These are phyloP conservation scores for Callyntrura sp. DNA, from an alignment of 2,888 invertebrate genomes.

Conservation along the genomic window DNA sequence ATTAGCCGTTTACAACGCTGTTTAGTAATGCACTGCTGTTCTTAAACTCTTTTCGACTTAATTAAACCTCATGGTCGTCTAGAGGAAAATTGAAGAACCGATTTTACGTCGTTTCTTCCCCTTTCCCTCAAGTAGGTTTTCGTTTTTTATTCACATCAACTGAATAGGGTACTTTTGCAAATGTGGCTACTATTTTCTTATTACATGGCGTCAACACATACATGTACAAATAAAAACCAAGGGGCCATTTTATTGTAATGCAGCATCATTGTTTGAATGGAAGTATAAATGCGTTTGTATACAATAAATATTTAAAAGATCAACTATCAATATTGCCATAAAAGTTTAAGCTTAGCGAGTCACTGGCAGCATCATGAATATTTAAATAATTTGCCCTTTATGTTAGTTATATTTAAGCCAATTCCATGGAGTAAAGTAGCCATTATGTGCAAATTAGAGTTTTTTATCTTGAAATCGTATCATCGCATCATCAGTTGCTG, in stretches of 20 bases:
- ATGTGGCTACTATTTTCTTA: background rate
- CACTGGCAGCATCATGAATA: slow-evolving; percentile 14
- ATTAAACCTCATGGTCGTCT: background rate
- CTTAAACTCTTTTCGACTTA: slow-evolving; percentile 17
- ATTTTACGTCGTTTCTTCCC: background rate
- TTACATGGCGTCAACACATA: background rate
- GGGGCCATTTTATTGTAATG: background rate
- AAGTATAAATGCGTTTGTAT: background rate
- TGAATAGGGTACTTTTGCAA: background rate
- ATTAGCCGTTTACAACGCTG: background rate
- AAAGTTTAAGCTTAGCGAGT: background rate
- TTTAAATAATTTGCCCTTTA: slow-evolving; percentile 24
- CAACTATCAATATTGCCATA: background rate
- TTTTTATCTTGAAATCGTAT: slow-evolving; percentile 6
- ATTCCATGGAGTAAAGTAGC: slow-evolving; percentile 6
- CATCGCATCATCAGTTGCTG: background rate
- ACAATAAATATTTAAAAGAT: background rate
- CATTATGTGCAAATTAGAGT: slow-evolving; percentile 51
- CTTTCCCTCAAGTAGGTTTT: slow-evolving; percentile 1
- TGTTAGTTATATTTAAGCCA: too few relatives aligned
- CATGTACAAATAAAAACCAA: background rate
- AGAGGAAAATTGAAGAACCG: background rate
- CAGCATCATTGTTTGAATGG: background rate
- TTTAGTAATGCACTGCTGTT: background rate
- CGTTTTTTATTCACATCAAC: background rate